Conservation (phyloP, 2,797 vertebrate genomes). For the Bryconaethiops microstoma region DNA sequence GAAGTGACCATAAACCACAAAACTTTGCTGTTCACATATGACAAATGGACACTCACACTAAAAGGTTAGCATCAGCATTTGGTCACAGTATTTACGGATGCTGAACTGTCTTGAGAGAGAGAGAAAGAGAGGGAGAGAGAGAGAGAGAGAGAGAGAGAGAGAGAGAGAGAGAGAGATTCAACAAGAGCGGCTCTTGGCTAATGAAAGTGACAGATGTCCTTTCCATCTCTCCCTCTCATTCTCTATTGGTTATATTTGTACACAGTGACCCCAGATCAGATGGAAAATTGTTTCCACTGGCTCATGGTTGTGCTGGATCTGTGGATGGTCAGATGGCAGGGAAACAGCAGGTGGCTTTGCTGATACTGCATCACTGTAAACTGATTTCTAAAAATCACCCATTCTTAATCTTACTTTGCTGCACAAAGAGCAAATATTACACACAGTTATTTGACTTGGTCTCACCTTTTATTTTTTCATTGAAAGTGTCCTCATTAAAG, state of each 20-base stretch:
- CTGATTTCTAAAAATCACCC: slow-evolving; percentile 10
- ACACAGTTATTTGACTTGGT: not conserved
- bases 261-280: slow-evolving; percentile 48
- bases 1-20: slow-evolving; percentile 42
- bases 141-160: not conserved
- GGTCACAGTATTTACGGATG: slow-evolving; percentile 27
- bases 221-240: slow-evolving; percentile 18
- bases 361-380: slow-evolving; percentile 9
- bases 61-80: slow-evolving; percentile 38
- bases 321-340: slow-evolving; percentile 29
- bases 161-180: slow-evolving; percentile 25
- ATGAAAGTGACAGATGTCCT: slow-evolving; percentile 43
- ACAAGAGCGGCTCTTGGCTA: slow-evolving; percentile 30
- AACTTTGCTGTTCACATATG: too few relatives aligned
- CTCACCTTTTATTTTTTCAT: not conserved
- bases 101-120: slow-evolving; percentile 33
- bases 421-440: not conserved
- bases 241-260: slow-evolving; percentile 44
- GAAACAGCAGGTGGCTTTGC: slow-evolving; percentile 25
- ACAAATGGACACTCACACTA: too few relatives aligned
- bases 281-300: slow-evolving; percentile 41
- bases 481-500: too few relatives aligned
- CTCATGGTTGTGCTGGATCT: slow-evolving; percentile 24
- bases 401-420: not conserved
- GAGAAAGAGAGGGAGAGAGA: too few relatives aligned